Conservation (phyloP, 2,888 invertebrate species). For the Macrostomum cliftonense region DNA sequence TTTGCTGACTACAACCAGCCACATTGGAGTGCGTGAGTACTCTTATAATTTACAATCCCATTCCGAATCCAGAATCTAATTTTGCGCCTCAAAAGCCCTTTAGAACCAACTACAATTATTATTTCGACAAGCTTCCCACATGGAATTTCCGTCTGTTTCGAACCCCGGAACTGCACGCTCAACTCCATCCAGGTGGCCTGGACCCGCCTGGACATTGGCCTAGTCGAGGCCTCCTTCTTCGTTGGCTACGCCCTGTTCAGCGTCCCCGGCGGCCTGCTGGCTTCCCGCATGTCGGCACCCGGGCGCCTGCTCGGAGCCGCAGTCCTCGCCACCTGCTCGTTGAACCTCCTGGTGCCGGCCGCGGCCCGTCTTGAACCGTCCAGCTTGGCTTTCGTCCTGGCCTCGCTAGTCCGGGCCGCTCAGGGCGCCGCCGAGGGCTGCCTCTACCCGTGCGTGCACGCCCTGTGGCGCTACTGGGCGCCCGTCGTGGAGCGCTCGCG, state of each 20-base stretch:
- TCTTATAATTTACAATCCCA: too few species aligned
- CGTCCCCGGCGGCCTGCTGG: slow-evolving; percentile 7
- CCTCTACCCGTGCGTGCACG: slow-evolving; percentile 5
- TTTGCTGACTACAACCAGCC: too few species aligned
- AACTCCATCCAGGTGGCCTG: too few species aligned
- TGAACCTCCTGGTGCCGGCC: slow-evolving; percentile 6
- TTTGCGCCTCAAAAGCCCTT: too few species aligned
- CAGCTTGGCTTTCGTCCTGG: neutral
- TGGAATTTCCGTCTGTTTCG: too few species aligned
- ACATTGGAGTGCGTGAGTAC: too few species aligned
- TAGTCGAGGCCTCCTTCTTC: slow-evolving; percentile 9
- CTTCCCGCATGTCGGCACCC: slow-evolving; percentile 2
- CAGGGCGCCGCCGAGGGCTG: slow-evolving; percentile 11
- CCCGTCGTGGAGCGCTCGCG: slow-evolving; percentile 7
- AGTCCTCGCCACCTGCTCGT: slow-evolving; percentile 1
- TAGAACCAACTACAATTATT: too few species aligned
- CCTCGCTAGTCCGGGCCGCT: slow-evolving; percentile 4
- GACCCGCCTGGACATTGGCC: slow-evolving; percentile 1
- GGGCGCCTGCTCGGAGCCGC: slow-evolving; percentile 3
- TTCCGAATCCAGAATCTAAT: too few species aligned
- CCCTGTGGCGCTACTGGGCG: slow-evolving; percentile 9
- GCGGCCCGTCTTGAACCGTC: too few species aligned
- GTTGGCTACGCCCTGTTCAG: slow-evolving; percentile 9
- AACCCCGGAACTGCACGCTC: too few species aligned
- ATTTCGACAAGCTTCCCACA: too few species aligned